Conservation (phyloP, 2,888 invertebrate genomes). For the Netelia inedita region DNA sequence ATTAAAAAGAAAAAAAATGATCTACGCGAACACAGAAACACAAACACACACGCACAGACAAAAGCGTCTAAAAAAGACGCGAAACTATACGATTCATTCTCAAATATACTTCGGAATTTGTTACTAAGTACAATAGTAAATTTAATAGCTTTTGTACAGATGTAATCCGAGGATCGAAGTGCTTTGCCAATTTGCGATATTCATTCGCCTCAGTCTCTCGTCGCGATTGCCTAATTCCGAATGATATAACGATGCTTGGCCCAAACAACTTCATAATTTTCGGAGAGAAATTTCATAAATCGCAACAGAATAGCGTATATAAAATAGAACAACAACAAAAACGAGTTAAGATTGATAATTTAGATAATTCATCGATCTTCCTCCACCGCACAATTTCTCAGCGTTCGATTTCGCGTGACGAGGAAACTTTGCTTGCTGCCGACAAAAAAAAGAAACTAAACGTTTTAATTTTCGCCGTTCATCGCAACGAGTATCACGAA, state of each 20-base stretch:
- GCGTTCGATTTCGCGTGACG: not conserved
- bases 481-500: not conserved
- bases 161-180: slow-evolving; percentile 45
- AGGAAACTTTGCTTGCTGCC: slow-evolving; percentile 21
- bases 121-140: slow-evolving; percentile 44
- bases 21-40: slow-evolving; percentile 20
- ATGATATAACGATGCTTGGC: not conserved
- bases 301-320: no score
- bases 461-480: not conserved
- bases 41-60: slow-evolving; percentile 21
- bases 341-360: slow-evolving; percentile 16
- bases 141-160: slow-evolving; percentile 64
- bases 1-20: slow-evolving; percentile 39
- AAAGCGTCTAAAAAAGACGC: not conserved
- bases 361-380: slow-evolving; percentile 1
- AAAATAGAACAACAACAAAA: not conserved
- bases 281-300: not conserved
- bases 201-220: slow-evolving; percentile 33
- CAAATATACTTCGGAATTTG: slow-evolving; percentile 42
- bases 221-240: slow-evolving; percentile 25
- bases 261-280: not conserved
- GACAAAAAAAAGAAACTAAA: slow-evolving; percentile 34
- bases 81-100: slow-evolving; percentile 32
- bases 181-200: slow-evolving; percentile 56
- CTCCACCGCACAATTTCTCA: not conserved